A percentile compares a stretch with the other conserved stretches of the same genome.
These are phyloP conservation scores for Xestia xanthographa DNA, from an alignment of 2,888 invertebrate genomes.

Conservation along the genomic window DNA sequence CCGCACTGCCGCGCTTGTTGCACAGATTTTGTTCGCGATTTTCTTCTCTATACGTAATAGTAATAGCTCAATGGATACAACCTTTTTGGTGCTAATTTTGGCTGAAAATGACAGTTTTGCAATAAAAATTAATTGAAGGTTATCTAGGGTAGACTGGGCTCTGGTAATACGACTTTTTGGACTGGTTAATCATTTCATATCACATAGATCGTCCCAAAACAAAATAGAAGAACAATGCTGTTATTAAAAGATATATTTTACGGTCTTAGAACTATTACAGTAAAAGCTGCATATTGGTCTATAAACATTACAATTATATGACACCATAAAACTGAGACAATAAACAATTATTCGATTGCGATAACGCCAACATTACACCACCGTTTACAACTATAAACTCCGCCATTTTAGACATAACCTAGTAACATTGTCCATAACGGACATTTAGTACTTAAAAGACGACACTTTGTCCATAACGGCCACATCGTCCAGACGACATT, in stretches of 20 bases:
- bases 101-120: background rate
- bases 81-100: background rate
- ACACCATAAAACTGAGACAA: slow-evolving; percentile 19
- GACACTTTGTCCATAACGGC: slow-evolving; percentile 22
- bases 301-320: slow-evolving; percentile 17
- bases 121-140: too few relatives aligned
- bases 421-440: slow-evolving; percentile 32
- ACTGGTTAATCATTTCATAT: background rate
- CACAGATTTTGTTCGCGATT: too few relatives aligned
- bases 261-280: background rate
- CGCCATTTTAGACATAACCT: slow-evolving; percentile 23
- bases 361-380: slow-evolving; percentile 37
- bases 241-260: background rate
- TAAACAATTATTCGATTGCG: slow-evolving; percentile 37
- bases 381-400: slow-evolving; percentile 39
- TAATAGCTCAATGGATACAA: too few relatives aligned
- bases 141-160: background rate
- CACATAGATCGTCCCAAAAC: background rate
- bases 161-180: background rate
- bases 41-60: too few relatives aligned
- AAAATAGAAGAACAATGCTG: background rate
- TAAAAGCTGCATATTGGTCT: background rate
- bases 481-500: slow-evolving; percentile 20
- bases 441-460: slow-evolving; percentile 26
- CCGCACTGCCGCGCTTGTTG: too few relatives aligned